Base-by-base conservation (phyloP, 2,888 invertebrate species). In the Mechanitis messenoides region DNA sequence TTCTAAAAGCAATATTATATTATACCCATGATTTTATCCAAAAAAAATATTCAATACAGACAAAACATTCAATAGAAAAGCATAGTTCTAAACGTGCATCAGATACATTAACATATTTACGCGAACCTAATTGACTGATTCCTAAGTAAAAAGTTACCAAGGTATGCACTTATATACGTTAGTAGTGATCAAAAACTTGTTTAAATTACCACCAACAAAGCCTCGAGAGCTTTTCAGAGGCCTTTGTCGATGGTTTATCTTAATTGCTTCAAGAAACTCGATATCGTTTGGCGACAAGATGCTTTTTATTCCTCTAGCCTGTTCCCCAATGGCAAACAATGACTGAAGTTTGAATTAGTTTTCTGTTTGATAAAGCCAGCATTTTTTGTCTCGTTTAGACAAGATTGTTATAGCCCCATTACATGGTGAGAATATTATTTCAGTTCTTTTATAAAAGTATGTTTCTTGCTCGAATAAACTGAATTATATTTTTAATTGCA, bases 231-330 rank as follows among this genome's bases (percentile, higher is more conserved):
- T 69, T 80, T 79, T 76, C 77, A 73, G 74, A 75, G 79, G 78
- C 82, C 77, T 84, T 86, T 85, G 85, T 84, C 82, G 75, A 77
- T 79, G 80, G 83, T 83, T 87, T 87, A 87, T 87, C 87, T 86
- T 87, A 88, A 89, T 87, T 86, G 85, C 86, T 87, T 85, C 78
- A 82, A 84, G 87, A 86, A 88, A 87, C 85, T 87, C 85, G 82
- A 86, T 87, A 86, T 85, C 87, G 84, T 83, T 86, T 79, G 81
- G 81, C 82, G 84, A 87, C 86, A 87, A 84, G 84, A 84, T 85
- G 85, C 82, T 87, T 87, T 87, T 87, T 86, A 85, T 85, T 80
- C 81, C 77, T 78, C 69, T 75, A 74, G 76, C 75, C 74, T 72
- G 72, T 75, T 79, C 79, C 80, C 78, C 72, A 75, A 74, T 74